These are phyloP conservation scores for Charaxes varanes DNA, from an alignment of 1,140 invertebrate species.

Conservation along the genomic window DNA sequence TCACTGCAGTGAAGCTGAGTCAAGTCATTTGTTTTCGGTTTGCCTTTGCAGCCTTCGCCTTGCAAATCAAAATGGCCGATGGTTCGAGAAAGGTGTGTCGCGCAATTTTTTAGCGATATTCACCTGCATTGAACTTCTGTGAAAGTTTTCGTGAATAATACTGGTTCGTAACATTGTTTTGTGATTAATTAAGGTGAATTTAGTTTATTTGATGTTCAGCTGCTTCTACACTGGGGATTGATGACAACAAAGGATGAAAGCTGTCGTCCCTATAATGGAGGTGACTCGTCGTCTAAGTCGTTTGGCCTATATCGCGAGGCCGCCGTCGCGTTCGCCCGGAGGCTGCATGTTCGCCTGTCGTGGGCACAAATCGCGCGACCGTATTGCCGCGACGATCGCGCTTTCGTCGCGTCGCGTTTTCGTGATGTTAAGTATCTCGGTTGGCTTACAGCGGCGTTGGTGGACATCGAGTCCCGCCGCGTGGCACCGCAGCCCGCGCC, in stretches of 20 bases:
- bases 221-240: constrained; percentile 27
- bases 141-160: constrained; percentile 65
- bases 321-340: constrained; percentile 57
- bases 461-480: constrained; percentile 55
- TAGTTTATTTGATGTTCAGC: constrained; percentile 66
- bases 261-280: constrained; percentile 32
- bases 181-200: constrained; percentile 68
- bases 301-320: constrained; percentile 49
- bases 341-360: constrained; percentile 61
- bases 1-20: too few relatives aligned
- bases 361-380: constrained; percentile 41
- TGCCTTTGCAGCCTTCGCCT: too few relatives aligned
- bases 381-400: constrained; percentile 35
- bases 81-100: constrained; percentile 63
- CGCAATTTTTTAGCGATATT: constrained; percentile 46
- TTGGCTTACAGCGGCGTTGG: constrained; percentile 63
- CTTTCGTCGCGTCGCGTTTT: constrained; percentile 51
- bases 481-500: constrained; percentile 45
- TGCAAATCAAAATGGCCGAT: constrained; percentile 66
- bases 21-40: too few relatives aligned
- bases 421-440: constrained; percentile 63
- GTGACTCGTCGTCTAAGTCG: constrained; percentile 32
- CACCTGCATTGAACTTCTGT: constrained; percentile 60
- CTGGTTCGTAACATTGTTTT: constrained; percentile 72
- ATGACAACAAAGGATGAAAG: constrained; percentile 28